Percentiles rank a stretch among this genome's conserved stretches.
phyloP scores from a whole-genome alignment of 2,113 vertebrate species.

The Notothenia rossii region DNA sequence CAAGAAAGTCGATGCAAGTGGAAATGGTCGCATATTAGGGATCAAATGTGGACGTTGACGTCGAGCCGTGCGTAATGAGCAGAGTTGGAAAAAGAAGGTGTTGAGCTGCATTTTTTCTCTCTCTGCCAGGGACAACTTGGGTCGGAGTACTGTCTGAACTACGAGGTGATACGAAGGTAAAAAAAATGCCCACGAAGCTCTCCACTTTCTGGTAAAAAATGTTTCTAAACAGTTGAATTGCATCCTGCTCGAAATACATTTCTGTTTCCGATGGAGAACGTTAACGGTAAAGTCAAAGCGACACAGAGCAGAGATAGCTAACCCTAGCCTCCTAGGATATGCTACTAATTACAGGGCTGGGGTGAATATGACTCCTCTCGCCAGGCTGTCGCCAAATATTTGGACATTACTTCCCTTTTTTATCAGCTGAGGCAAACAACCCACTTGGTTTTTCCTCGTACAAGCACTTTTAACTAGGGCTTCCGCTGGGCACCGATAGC shows the following conservation, averaged over 20 bases:
- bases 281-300: conserved; percentile 62
- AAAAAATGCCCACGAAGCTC: conserved; percentile 32
- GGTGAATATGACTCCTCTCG: conserved; percentile 38
- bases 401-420: conserved; percentile 27
- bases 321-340: conserved; percentile 76
- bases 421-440: conserved; percentile 5
- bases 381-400: conserved; percentile 33
- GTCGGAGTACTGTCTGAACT: conserved; percentile 62
- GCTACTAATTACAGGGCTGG: conserved; percentile 79
- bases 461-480: conserved; percentile 54
- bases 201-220: conserved; percentile 63
- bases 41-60: conserved; percentile 67
- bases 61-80: conserved; percentile 80
- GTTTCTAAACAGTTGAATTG: conserved; percentile 68
- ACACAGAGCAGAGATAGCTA: conserved; percentile 66
- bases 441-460: not conserved
- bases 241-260: conserved; percentile 41
- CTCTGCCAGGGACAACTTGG: conserved; percentile 77
- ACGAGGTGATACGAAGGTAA: conserved; percentile 45
- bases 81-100: conserved; percentile 83
- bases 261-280: conserved; percentile 45
- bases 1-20: conserved; percentile 74
- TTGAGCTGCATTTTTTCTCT: conserved; percentile 79
- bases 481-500: conserved; percentile 51
- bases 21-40: conserved; percentile 17